Evolutionary conservation across 2,797 vertebrate species (phyloP), one percentile per base, ranked within the genome.

Genomic region (Ceyx erithaca): DNA sequence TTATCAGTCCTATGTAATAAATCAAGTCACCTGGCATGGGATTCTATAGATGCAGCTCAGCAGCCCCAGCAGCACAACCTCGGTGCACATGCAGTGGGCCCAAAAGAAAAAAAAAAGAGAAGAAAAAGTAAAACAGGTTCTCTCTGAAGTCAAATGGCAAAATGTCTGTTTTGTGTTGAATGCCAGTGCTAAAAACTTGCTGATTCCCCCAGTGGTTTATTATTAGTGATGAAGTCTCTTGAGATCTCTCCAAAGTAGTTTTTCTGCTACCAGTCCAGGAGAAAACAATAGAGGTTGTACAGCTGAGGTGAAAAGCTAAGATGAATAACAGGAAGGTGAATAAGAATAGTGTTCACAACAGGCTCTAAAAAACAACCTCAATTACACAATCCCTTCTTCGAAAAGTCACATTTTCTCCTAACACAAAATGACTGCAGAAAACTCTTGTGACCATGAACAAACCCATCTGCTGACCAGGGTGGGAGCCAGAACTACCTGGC

Each of bases 251-350:
- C 11, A 3, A 80, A 80, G 45, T 19, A 6, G 2, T 80, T 85
- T 85, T 68, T 54, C 84, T 81, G 88, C 88, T 87, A 77, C 80
- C 70, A 67, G 61, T n/a, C 75, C 73, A 28, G 81, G 55, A 43
- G 55, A 58, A 67, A 80, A 64, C 78, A 82, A 52, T 10, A 12
- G 55, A 6, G 31, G 54, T 41, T 51, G 6, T 52, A 70, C 57
- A 31, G 75, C 75, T 80, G 41, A 6, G 75, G 43, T 69, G 80
- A 63, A 78, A 59, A 0, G 33, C 31, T 5, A 28, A 79, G 78
- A 83, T 55, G 81, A 90, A 35, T 54, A 84, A 75, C 58, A 85
- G 80, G 91, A 92, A 92, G 77, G 85, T 80, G 63, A 63, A 51
- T 43, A 31, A 63, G 75, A 76, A 75, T 0, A 4, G 68, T 16